Percentiles rank a stretch among this genome's conserved stretches.
phyloP scores from a whole-genome alignment of 2,888 invertebrate species.

The Agrochola circellaris region DNA sequence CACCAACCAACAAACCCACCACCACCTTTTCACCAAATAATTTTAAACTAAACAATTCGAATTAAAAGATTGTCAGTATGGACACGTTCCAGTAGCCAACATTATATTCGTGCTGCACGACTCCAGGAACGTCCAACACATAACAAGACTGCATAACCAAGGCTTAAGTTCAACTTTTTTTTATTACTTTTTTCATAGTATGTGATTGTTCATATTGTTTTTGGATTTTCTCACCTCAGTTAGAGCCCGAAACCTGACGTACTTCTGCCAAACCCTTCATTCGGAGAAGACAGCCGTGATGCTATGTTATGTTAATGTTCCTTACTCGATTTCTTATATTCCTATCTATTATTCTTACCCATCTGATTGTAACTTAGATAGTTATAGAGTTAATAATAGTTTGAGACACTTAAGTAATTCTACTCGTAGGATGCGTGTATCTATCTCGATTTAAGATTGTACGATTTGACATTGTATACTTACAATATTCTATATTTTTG shows the following conservation, averaged over 20 bases:
- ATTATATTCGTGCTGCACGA: conserved; percentile 39
- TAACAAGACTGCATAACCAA: not conserved
- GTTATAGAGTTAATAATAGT: not conserved
- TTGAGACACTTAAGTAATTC: not conserved
- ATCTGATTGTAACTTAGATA: not conserved
- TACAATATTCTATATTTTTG: no score
- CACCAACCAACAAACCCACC: not conserved
- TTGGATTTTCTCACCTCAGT: not conserved
- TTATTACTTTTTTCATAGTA: not conserved
- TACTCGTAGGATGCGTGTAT: not conserved
- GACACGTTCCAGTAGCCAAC: conserved; percentile 19
- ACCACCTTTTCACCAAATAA: not conserved
- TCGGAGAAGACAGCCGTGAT: not conserved
- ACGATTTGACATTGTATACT: no score
- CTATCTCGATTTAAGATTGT: no score
- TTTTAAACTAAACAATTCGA: not conserved
- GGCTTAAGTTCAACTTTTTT: not conserved
- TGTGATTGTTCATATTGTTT: not conserved
- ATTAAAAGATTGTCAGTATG: not conserved
- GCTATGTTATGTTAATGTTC: not conserved
- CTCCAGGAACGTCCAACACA: not conserved
- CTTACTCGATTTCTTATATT: no score
- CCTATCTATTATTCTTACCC: no score
- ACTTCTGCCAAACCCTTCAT: not conserved
- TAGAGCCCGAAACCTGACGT: not conserved